Evolutionary conservation across 2,888 invertebrate species (phyloP).

Genomic region (Parasteatoda lunata): DNA sequence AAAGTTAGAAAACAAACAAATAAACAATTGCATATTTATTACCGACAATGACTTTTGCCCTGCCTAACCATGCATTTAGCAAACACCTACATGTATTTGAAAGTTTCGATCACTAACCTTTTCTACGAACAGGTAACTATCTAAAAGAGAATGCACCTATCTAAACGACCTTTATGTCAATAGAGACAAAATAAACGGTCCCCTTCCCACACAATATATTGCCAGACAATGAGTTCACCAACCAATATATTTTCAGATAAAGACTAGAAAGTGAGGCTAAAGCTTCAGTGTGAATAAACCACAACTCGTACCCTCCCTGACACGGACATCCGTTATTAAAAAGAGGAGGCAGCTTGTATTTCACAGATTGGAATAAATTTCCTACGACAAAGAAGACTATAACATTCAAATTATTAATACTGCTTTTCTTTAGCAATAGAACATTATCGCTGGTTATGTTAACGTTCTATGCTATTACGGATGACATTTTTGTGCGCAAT

Average conservation of each 20-base stretch:
- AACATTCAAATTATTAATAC: too few relatives aligned
- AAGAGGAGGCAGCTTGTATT: neutral
- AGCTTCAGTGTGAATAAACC: neutral
- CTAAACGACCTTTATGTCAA: neutral
- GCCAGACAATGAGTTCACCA: slow-evolving; percentile 7
- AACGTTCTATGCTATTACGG: too few relatives aligned
- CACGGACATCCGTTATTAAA: neutral
- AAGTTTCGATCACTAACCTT: neutral
- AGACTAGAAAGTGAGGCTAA: neutral
- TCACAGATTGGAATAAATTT: too few relatives aligned
- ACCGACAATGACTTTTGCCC: too few relatives aligned
- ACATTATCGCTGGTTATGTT: too few relatives aligned
- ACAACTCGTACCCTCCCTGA: neutral
- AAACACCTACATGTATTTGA: neutral
- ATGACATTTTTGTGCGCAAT: too few relatives aligned
- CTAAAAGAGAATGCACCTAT: neutral
- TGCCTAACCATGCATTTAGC: too few relatives aligned
- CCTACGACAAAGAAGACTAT: too few relatives aligned
- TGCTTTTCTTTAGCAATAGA: too few relatives aligned
- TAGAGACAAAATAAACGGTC: neutral
- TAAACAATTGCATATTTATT: neutral
- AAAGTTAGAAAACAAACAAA: neutral
- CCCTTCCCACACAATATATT: neutral
- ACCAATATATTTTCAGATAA: too few relatives aligned
- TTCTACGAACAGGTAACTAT: too few relatives aligned